A percentile compares a stretch with the other conserved stretches of the same genome.
phyloP scores from a whole-genome alignment of 2,113 vertebrate genomes.

The Perca schrenkii region DNA sequence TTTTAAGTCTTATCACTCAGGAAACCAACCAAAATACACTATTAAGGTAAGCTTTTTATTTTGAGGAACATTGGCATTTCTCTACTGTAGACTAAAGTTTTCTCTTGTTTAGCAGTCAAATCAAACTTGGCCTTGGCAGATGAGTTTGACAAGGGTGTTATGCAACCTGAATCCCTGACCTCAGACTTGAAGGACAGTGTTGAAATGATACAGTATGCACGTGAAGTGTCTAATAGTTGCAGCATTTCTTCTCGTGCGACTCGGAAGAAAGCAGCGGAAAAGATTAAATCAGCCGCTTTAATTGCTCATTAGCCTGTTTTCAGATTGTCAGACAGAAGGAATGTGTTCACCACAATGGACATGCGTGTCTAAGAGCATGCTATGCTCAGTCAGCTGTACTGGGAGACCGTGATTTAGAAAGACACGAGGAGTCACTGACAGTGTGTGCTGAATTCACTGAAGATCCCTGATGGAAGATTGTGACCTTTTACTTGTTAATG shows the following conservation, averaged over 20 bases:
- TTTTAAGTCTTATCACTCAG: neutral
- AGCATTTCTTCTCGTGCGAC: constrained; percentile 36
- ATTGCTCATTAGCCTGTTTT: constrained; percentile 59
- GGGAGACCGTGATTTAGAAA: constrained; percentile 32
- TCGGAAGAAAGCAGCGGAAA: constrained; percentile 40
- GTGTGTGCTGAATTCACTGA: constrained; percentile 24
- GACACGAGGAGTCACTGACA: constrained; percentile 35
- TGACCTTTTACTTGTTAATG: constrained; percentile 48
- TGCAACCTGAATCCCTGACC: constrained; percentile 62
- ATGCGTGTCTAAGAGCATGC: constrained; percentile 48
- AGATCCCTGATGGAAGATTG: constrained; percentile 38
- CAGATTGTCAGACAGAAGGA: constrained; percentile 70
- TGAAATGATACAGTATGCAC: constrained; percentile 15
- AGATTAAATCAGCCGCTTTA: constrained; percentile 58
- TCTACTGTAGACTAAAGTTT: neutral
- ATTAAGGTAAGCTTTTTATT: neutral
- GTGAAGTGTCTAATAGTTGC: constrained; percentile 13
- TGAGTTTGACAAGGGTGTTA: constrained; percentile 61
- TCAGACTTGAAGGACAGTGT: constrained; percentile 37
- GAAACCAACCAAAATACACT: constrained; percentile 9
- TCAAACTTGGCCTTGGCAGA: constrained; percentile 57
- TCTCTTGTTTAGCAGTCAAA: constrained; percentile 32
- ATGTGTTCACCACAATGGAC: constrained; percentile 69
- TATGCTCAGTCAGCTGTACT: constrained; percentile 51
- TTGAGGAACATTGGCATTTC: neutral